Conservation (phyloP, 2,113 vertebrate species). For the Nothocercus julius region DNA sequence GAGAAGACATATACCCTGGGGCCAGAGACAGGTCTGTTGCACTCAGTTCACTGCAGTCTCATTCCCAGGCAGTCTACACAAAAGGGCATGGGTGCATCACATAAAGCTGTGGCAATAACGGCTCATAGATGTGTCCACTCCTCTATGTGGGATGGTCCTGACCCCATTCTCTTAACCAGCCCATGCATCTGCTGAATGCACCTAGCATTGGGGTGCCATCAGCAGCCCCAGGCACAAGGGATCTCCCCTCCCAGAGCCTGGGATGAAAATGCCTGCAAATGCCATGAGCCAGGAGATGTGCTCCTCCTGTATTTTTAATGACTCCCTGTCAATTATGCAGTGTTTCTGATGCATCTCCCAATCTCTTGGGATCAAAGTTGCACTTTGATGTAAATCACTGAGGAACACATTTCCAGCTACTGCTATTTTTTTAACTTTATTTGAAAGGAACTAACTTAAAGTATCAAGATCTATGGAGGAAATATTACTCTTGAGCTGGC, state of each 20-base stretch:
- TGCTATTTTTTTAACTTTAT: background rate
- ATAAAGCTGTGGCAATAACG: background rate
- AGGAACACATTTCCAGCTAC: rapidly evolving
- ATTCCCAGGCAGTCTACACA: background rate
- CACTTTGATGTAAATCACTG: rapidly evolving
- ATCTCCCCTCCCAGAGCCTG: rapidly evolving
- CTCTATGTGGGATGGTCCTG: rapidly evolving
- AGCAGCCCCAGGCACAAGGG: background rate
- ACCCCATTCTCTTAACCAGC: background rate
- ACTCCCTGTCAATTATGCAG: background rate
- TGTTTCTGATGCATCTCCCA: rapidly evolving
- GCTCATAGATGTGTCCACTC: rapidly evolving
- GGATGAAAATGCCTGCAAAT: background rate
- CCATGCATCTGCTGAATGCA: rapidly evolving
- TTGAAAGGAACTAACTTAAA: background rate
- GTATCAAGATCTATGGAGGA: background rate
- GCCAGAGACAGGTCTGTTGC: background rate
- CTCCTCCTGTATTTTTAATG: background rate
- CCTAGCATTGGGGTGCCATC: background rate
- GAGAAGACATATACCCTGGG: background rate
- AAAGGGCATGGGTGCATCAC: rapidly evolving
- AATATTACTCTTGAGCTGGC: background rate
- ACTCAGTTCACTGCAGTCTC: rapidly evolving
- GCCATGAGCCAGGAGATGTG: rapidly evolving
- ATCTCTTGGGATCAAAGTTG: background rate